phyloP scores from a whole-genome alignment of 2,888 invertebrate species.

The Hirtodrosophila duncani region DNA sequence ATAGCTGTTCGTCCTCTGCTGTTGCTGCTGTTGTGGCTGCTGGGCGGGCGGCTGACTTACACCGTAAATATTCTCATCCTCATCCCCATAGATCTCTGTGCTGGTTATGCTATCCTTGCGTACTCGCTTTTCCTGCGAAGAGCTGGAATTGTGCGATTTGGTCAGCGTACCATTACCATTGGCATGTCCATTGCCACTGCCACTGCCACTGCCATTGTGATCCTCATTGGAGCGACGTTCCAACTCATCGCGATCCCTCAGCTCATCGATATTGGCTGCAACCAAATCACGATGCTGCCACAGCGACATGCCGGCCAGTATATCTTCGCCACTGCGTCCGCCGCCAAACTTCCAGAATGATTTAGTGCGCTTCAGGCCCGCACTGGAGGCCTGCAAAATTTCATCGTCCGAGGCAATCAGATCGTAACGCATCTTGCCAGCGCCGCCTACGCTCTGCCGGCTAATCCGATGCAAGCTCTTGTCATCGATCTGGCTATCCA shows the following conservation, averaged over 20 bases:
- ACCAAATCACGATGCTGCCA: slow-evolving; percentile 92
- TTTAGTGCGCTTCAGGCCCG: slow-evolving; percentile 88
- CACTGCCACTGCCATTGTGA: slow-evolving; percentile 29
- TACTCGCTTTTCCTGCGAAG: slow-evolving; percentile 66
- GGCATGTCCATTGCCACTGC: slow-evolving; percentile 7
- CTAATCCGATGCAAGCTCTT: slow-evolving; percentile 66
- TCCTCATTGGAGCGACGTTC: slow-evolving; percentile 46
- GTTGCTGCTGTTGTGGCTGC: slow-evolving; percentile 20
- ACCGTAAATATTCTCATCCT: slow-evolving; percentile 76
- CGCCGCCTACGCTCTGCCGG: slow-evolving; percentile 43
- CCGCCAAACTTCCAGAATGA: slow-evolving; percentile 90
- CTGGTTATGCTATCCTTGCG: slow-evolving; percentile 76
- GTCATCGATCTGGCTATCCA: slow-evolving; percentile 75
- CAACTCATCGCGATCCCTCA: slow-evolving; percentile 54
- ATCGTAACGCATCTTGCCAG: slow-evolving; percentile 73
- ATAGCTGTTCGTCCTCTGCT: slow-evolving; percentile 60
- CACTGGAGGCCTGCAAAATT: slow-evolving; percentile 78
- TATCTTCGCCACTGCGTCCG: slow-evolving; percentile 83
- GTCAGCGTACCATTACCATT: slow-evolving; percentile 60
- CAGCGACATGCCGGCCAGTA: slow-evolving; percentile 90
- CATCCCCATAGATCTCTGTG: slow-evolving; percentile 70
- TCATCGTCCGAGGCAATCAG: slow-evolving; percentile 76
- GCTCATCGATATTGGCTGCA: slow-evolving; percentile 76
- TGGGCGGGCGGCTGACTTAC: slow-evolving; percentile 53
- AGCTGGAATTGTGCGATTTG: slow-evolving; percentile 68